A percentile compares a stretch with the other conserved stretches of the same genome.
Conservation (phyloP, 2,888 invertebrate genomes). For the Phengaris alcon region DNA sequence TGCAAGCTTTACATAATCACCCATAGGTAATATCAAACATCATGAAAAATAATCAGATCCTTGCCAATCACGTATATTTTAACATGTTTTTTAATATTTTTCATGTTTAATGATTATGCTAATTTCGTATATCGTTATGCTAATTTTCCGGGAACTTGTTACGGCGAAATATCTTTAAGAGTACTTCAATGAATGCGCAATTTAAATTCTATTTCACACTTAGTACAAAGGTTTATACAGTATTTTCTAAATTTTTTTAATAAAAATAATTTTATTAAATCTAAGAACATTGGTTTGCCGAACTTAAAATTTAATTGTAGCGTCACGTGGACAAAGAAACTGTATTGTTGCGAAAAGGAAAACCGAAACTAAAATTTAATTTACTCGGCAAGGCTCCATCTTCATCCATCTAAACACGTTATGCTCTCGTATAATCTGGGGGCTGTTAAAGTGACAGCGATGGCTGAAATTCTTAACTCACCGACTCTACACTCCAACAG, state of each 20-base stretch:
- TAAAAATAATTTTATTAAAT: background rate
- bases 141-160: background rate
- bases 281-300: too few relatives aligned
- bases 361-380: conserved; percentile 25
- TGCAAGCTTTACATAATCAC: too few relatives aligned
- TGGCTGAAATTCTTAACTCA: conserved; percentile 19
- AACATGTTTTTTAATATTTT: background rate
- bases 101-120: background rate
- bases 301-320: background rate
- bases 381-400: conserved; percentile 15
- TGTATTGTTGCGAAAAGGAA: conserved; percentile 10
- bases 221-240: background rate
- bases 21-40: too few relatives aligned
- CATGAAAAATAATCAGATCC: too few relatives aligned
- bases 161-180: conserved; percentile 2
- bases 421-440: conserved; percentile 22
- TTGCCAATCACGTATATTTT: background rate
- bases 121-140: background rate
- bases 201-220: background rate
- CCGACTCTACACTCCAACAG: background rate
- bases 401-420: conserved; percentile 27
- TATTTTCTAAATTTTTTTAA: background rate
- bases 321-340: background rate
- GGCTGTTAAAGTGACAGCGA: conserved; percentile 16
- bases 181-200: background rate